Base-by-base conservation (phyloP, 2,888 invertebrate species). In the Nomada hirtipes region DNA sequence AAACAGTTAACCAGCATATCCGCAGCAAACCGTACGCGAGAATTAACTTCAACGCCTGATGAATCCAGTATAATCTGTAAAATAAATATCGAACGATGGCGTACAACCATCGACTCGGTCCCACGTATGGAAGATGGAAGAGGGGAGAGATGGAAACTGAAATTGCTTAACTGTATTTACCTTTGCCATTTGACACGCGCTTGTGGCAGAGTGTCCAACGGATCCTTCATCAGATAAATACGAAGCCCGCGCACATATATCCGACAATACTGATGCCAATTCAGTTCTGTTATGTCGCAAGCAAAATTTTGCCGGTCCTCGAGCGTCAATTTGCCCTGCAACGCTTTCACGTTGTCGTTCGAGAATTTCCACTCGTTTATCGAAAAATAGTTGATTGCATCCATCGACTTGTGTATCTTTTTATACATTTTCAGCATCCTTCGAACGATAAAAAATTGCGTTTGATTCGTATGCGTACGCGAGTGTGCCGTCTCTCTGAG, bases 211-310 rank as follows among this genome's bases (percentile, higher is more conserved):
- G 97, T 97, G 0, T 96, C 96, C 2, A 97, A 92, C 26, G 97
- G 96, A 91, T 98, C 98, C 89, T 98, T 97, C 55, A 98, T 94
- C 13, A 98, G 94, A 92, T 97, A 98, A 0, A 96, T 95, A 84
- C 98, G 95, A 63, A 97, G 95, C 2, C 98, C 98, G 93, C 95
- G 94, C 10, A 96, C 94, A 88, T 97, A 97, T 59, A 94, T 95
- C 79, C 95, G 94, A 89, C 97, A 96, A 89, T 96, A 98, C 0
- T 95, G 94, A 7, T 96, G 96, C 98, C 98, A 98, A 57, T 97
- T 95, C 89, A 98, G 94, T 44, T 96, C 95, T 0, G 94, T 95
- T 84, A 98, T 95, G 91, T 96, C 96, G 93, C 97, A 98, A 26
- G 96, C 95, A 91, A 97, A 98, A 4, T 96, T 93, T 26, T 95